phyloP scores from a whole-genome alignment of 2,888 invertebrate genomes.

The Lamproptera curius region DNA sequence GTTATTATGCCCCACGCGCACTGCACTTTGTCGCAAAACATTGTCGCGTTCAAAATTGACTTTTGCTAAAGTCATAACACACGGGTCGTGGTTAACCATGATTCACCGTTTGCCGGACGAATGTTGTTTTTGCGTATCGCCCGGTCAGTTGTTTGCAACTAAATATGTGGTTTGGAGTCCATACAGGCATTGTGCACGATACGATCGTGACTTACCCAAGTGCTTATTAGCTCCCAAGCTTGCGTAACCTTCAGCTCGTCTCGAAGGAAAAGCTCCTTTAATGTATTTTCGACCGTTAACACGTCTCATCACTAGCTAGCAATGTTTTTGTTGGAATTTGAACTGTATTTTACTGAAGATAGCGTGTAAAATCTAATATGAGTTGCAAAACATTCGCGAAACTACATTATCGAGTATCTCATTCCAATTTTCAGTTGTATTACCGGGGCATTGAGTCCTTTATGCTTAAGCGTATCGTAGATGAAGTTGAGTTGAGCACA shows the following conservation, averaged over 20 bases:
- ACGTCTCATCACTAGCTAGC: conserved; percentile 26
- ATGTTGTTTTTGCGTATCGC: conserved; percentile 16
- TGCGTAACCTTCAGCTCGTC: conserved; percentile 31
- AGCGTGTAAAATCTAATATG: neutral
- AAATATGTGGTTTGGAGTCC: conserved; percentile 17
- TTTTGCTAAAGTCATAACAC: conserved; percentile 11
- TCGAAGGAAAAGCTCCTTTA: conserved; percentile 28
- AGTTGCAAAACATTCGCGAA: neutral
- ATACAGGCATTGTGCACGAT: conserved; percentile 24
- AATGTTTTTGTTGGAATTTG: neutral
- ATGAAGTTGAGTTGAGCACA: no score
- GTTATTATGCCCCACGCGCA: no score
- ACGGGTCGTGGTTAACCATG: conserved; percentile 2
- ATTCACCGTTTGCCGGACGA: conserved; percentile 11
- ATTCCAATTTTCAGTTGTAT: conserved; percentile 5
- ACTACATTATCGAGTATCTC: neutral
- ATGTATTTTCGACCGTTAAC: conserved; percentile 29
- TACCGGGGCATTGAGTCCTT: neutral
- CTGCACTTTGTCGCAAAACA: neutral
- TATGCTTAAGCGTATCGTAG: conserved; percentile 10
- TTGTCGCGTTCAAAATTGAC: neutral
- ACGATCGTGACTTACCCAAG: conserved; percentile 32
- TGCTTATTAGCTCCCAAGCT: conserved; percentile 30
- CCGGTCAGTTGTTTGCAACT: conserved; percentile 19
- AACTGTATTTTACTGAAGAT: neutral